A percentile compares a stretch with the other conserved stretches of the same genome.
phyloP scores from a whole-genome alignment of 2,888 invertebrate genomes.

The Standfussiana lucernea region DNA sequence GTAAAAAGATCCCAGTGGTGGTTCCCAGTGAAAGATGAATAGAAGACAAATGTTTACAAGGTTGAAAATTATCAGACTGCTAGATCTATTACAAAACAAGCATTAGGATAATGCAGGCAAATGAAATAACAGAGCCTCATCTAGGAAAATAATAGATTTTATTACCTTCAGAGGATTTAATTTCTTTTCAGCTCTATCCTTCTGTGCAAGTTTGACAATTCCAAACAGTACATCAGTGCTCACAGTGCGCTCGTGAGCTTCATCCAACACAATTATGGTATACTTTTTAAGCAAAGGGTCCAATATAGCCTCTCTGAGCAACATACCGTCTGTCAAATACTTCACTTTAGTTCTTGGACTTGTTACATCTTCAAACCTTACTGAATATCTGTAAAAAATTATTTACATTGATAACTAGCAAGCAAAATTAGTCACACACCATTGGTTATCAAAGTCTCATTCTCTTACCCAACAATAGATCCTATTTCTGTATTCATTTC shows the following conservation, averaged over 20 bases:
- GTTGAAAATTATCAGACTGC: not conserved
- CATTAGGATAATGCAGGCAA: not conserved
- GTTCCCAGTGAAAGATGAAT: no score
- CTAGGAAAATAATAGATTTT: not conserved
- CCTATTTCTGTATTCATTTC: slow-evolving; percentile 95
- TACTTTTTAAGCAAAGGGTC: slow-evolving; percentile 95
- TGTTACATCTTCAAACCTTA: slow-evolving; percentile 97
- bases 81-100: not conserved
- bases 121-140: not conserved
- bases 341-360: slow-evolving; percentile 95
- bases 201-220: slow-evolving; percentile 96
- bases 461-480: slow-evolving; percentile 91
- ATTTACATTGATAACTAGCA: not conserved
- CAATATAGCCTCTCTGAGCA: slow-evolving; percentile 96
- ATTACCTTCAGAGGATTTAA: slow-evolving; percentile 92
- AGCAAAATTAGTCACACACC: not conserved
- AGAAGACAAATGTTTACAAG: not conserved
- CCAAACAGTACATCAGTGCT: slow-evolving; percentile 98
- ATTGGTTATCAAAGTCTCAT: not conserved
- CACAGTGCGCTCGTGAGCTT: slow-evolving; percentile 98
- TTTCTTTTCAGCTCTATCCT: slow-evolving; percentile 91
- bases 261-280: slow-evolving; percentile 96
- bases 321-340: slow-evolving; percentile 98
- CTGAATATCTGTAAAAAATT: slow-evolving; percentile 91
- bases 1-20: no score